Evolutionary conservation across 1,140 invertebrate genomes (phyloP), one percentile per base, ranked within the genome.

Genomic region (Drosophila ironensis): DNA sequence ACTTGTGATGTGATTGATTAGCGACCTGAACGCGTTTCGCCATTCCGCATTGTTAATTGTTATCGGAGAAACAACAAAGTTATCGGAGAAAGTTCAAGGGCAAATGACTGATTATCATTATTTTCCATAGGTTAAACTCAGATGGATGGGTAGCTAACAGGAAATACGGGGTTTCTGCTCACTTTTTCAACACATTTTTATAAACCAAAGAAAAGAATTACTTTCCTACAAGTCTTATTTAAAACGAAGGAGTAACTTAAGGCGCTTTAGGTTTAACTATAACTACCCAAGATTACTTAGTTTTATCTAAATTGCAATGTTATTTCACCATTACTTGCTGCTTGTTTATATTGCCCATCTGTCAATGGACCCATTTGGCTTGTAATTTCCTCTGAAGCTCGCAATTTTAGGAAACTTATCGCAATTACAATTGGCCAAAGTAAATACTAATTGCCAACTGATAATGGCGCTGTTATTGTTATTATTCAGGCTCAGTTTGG

Each of bases 51-150:
- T 33, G 30, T 14, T 33, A 33, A 33, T 33, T 33, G 30, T 6
- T 27, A 11, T 33, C 11, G 9, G n/a, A 4, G 3, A 2, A 5
- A 22, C 28, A 48, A 6, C 2, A n/a, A n/a, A n/a, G n/a, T n/a
- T n/a, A n/a, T n/a, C 20, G 40, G 38, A 45, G 44, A 69, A 69
- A 70, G 66, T 59, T 69, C 52, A 70, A 70, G 66, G 64, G 44
- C 53, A 50, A 38, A 14, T 11, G 41, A 14, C 6, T 40, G 37
- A 28, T 20, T 16, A 35, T 17, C 12, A n/a, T n/a, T n/a, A n/a
- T n/a, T n/a, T n/a, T n/a, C n/a, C n/a, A n/a, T n/a, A n/a, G 11
- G 7, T 3, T 12, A 12, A 12, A 33, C n/a, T n/a, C 6, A 12
- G 12, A 9, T 12, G 11, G 4, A 9, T 4, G 11, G 11, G 14